phyloP scores from a whole-genome alignment of 2,113 vertebrate genomes.

The Zosterops borbonicus region DNA sequence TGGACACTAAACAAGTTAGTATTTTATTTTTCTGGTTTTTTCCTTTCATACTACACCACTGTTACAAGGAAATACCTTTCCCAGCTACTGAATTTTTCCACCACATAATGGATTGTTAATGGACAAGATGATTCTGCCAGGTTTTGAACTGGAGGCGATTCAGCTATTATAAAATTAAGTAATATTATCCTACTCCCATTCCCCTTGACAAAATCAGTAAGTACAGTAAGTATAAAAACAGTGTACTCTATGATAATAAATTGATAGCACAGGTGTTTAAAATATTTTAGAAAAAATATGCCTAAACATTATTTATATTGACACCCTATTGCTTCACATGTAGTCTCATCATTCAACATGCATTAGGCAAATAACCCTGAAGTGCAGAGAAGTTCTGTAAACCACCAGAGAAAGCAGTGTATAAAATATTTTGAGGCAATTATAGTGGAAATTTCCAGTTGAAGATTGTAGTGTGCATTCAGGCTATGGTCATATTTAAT shows the following conservation, averaged over 20 bases:
- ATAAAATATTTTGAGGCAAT: not conserved
- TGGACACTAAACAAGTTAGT: not conserved
- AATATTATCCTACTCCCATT: not conserved
- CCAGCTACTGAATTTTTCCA: not conserved
- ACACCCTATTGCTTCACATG: not conserved
- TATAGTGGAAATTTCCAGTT: not conserved
- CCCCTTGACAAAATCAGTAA: not conserved
- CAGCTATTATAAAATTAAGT: not conserved
- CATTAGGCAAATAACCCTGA: not conserved
- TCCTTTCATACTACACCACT: not conserved
- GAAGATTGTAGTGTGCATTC: not conserved
- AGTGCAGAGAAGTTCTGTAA: not conserved
- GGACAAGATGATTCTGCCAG: not conserved
- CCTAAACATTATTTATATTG: not conserved
- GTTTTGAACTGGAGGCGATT: not conserved
- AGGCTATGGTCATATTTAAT: conserved; percentile 18
- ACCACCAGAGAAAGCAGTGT: not conserved
- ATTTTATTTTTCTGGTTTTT: not conserved
- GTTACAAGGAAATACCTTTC: not conserved
- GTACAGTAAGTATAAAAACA: not conserved
- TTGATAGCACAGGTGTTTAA: not conserved
- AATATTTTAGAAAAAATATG: not conserved
- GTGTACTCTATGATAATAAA: not conserved
- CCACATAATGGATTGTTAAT: not conserved
- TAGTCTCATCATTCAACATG: not conserved